These are phyloP conservation scores for Trichoplusia ni DNA, from an alignment of 1,140 invertebrate species.

Conservation along the genomic window DNA sequence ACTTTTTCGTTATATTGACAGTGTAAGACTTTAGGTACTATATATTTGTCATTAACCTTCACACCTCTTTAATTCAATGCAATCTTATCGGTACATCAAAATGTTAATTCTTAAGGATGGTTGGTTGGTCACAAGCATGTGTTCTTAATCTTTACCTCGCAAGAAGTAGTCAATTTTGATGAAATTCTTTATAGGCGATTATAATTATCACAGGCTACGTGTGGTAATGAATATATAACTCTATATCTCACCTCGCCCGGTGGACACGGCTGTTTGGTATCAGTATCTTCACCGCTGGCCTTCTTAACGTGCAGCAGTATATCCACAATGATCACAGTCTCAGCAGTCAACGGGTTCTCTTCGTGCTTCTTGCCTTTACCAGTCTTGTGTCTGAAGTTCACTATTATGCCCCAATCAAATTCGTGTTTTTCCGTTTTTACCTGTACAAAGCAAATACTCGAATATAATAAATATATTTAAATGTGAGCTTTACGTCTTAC, in stretches of 20 bases:
- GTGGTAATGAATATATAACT: neutral
- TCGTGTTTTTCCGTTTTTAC: constrained; percentile 92
- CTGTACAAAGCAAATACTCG: constrained; percentile 72
- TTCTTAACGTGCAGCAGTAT: constrained; percentile 90
- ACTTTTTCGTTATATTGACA: too few relatives aligned
- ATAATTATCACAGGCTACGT: neutral
- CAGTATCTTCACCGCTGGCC: constrained; percentile 80
- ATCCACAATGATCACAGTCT: constrained; percentile 89
- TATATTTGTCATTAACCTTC: too few relatives aligned
- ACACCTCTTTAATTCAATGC: too few relatives aligned
- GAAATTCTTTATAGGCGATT: neutral
- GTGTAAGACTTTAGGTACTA: too few relatives aligned
- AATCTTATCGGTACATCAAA: too few relatives aligned
- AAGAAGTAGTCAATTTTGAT: neutral
- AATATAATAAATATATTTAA: neutral
- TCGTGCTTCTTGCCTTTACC: constrained; percentile 76
- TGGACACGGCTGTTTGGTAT: constrained; percentile 84
- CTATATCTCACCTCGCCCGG: constrained; percentile 79
- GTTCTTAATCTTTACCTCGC: too few relatives aligned
- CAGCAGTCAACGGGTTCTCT: constrained; percentile 83
- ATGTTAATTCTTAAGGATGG: neutral
- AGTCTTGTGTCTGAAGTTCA: constrained; percentile 93
- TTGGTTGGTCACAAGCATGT: too few relatives aligned
- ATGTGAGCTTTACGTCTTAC: too few relatives aligned
- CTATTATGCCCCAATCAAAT: constrained; percentile 98